These are phyloP conservation scores for Semnornis frantzii DNA, from an alignment of 2,113 vertebrate species.

Conservation along the genomic window DNA sequence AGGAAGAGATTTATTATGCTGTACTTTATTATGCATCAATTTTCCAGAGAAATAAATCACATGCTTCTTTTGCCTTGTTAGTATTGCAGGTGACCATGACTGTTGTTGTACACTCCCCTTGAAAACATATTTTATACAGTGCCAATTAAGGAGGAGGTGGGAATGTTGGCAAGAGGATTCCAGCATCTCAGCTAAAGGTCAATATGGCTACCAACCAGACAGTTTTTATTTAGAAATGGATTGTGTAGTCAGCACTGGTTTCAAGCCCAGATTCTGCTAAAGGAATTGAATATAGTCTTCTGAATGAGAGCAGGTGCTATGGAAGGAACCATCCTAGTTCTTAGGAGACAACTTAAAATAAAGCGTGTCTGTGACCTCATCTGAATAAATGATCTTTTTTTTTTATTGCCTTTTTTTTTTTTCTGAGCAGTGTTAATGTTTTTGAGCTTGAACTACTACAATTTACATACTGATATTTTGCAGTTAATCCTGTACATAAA, in stretches of 20 bases:
- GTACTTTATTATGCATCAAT: slow-evolving; percentile 39
- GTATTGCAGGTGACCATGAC: not conserved
- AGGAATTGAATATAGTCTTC: slow-evolving; percentile 32
- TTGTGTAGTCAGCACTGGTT: slow-evolving; percentile 47
- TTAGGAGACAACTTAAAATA: slow-evolving; percentile 51
- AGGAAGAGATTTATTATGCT: slow-evolving; percentile 54
- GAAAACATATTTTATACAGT: slow-evolving; percentile 53
- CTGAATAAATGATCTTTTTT: slow-evolving; percentile 4
- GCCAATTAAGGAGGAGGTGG: slow-evolving; percentile 61
- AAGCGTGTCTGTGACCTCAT: slow-evolving; percentile 24
- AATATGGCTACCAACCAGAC: slow-evolving; percentile 22
- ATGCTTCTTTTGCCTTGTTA: slow-evolving; percentile 50
- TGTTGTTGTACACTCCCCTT: slow-evolving; percentile 35
- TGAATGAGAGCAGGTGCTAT: slow-evolving; percentile 58
- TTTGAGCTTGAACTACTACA: not conserved
- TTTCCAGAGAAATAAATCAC: slow-evolving; percentile 63
- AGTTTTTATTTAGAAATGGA: slow-evolving; percentile 45
- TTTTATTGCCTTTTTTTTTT: not conserved
- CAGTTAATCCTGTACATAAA: slow-evolving; percentile 13
- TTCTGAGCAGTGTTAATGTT: slow-evolving; percentile 27
- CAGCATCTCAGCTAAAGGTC: slow-evolving; percentile 60
- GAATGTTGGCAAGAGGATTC: slow-evolving; percentile 47
- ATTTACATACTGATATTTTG: slow-evolving; percentile 33
- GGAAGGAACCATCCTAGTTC: not conserved
- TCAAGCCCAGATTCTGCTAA: slow-evolving; percentile 41